These are phyloP conservation scores for Lymantria dispar DNA, from an alignment of 2,888 invertebrate genomes.

Conservation along the genomic window DNA sequence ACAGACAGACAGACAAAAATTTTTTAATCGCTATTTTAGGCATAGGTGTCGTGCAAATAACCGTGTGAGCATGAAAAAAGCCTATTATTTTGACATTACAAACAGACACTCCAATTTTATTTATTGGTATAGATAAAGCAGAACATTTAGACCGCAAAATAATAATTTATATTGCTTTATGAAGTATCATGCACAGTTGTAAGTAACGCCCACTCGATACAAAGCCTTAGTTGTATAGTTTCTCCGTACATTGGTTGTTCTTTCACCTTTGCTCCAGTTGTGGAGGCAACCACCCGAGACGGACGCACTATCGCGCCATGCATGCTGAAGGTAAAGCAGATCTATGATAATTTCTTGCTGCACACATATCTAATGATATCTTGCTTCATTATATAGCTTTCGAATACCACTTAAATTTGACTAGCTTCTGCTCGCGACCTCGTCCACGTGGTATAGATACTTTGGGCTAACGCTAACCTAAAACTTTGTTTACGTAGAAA, in stretches of 20 bases:
- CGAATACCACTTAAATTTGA: too few relatives aligned
- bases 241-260: slow-evolving; percentile 44
- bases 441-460: too few relatives aligned
- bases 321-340: slow-evolving; percentile 7
- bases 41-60: too few relatives aligned
- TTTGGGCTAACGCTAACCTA: too few relatives aligned
- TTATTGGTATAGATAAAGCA: background rate
- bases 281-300: slow-evolving; percentile 64
- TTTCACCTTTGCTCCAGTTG: slow-evolving; percentile 80
- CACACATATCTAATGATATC: background rate
- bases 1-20: too few relatives aligned
- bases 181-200: slow-evolving; percentile 1
- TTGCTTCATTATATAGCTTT: background rate
- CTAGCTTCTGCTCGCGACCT: too few relatives aligned
- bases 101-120: too few relatives aligned
- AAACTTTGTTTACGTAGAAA: too few relatives aligned
- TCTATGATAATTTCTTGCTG: background rate
- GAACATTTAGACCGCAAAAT: slow-evolving; percentile 3
- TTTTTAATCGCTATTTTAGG: too few relatives aligned
- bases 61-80: too few relatives aligned
- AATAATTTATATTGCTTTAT: slow-evolving; percentile 3
- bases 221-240: slow-evolving; percentile 3
- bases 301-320: slow-evolving; percentile 55
- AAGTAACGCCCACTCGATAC: slow-evolving; percentile 5
- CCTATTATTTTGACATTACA: too few relatives aligned